Conservation (phyloP, 2,888 invertebrate genomes). For the Zhuqinia jingwanae region DNA sequence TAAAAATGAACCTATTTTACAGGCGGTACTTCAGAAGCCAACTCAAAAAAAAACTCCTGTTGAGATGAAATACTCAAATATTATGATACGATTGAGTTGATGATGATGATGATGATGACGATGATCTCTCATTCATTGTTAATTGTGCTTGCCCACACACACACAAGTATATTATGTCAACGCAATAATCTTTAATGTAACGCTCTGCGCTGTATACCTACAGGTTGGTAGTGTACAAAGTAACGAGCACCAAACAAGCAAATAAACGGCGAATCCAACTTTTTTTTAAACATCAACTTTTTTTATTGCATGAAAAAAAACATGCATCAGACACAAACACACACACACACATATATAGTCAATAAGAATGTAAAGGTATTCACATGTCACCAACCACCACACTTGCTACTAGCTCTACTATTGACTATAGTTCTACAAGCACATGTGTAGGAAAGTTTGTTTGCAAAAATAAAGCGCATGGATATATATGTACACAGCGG, state of each 20-base stretch:
- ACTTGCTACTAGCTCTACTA: not conserved
- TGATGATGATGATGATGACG: conserved; percentile 15
- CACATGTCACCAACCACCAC: not conserved
- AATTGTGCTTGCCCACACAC: conserved; percentile 13
- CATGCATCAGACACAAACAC: not conserved
- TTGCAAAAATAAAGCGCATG: conserved; percentile 10
- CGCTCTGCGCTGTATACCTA: not conserved
- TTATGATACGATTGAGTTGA: not conserved
- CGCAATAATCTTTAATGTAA: not conserved
- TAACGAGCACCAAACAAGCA: conserved; percentile 8
- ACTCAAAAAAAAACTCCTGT: conserved; percentile 1
- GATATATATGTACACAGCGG: conserved; percentile 13
- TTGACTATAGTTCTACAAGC: not conserved
- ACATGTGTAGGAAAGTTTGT: conserved; percentile 13
- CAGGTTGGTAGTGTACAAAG: not conserved
- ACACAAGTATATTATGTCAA: not conserved
- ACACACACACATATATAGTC: not conserved
- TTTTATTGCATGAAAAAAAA: no score
- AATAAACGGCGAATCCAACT: conserved; percentile 48
- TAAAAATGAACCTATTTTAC: conserved; percentile 26
- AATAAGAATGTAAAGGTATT: not conserved
- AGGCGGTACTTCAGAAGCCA: conserved; percentile 37
- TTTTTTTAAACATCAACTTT: no score
- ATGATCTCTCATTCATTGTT: conserved; percentile 60
- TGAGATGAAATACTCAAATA: conserved; percentile 37